These are phyloP conservation scores for Hydrochoerus hydrochaeris DNA, from an alignment of 2,113 vertebrate species.

Conservation along the genomic window DNA sequence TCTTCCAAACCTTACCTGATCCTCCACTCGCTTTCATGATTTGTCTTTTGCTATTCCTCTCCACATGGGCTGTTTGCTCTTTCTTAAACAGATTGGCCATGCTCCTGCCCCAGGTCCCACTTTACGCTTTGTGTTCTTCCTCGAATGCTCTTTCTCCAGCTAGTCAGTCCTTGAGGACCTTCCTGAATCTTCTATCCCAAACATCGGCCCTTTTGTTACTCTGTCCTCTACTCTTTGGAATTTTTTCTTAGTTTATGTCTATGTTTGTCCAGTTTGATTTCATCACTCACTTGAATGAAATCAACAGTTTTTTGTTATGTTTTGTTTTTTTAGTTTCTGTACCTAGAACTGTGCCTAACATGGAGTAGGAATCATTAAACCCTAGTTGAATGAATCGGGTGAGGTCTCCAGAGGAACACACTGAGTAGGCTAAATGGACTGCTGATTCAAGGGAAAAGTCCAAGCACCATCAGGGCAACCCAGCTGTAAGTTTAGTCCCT, in stretches of 20 bases:
- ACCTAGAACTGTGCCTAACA: background rate
- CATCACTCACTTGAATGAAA: background rate
- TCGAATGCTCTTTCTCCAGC: background rate
- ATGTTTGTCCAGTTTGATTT: background rate
- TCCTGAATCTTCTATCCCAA: background rate
- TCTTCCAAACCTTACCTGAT: background rate
- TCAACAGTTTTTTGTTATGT: no score
- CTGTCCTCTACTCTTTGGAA: background rate
- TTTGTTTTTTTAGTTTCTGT: background rate
- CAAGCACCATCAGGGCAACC: background rate
- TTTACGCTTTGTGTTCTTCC: background rate
- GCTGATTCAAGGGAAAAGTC: background rate
- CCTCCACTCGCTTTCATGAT: background rate
- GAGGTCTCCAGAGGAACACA: background rate
- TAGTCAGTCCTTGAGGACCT: background rate
- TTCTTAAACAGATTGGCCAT: background rate
- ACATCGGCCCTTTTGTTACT: background rate
- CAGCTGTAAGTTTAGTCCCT: background rate
- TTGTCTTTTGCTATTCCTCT: background rate
- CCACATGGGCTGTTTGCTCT: background rate
- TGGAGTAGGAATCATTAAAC: background rate
- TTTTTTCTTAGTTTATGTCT: background rate
- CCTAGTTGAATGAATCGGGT: background rate
- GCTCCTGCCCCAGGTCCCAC: background rate
- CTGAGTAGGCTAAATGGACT: background rate